phyloP scores from a whole-genome alignment of 2,797 vertebrate species.

The Agapornis canus region DNA sequence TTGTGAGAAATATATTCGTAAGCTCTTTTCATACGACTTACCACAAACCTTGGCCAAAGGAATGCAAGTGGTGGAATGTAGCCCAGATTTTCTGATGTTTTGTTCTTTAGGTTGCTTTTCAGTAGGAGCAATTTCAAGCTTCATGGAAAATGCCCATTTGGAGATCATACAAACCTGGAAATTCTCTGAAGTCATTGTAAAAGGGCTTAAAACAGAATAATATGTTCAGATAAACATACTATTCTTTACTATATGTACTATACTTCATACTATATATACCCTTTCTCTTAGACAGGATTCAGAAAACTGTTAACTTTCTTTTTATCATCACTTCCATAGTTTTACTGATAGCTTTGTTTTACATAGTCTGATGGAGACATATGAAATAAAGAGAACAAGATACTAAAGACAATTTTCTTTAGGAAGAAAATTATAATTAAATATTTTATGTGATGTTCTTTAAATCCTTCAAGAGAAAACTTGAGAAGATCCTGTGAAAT shows the following conservation, averaged over 20 bases:
- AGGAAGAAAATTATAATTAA: background rate
- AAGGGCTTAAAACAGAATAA: background rate
- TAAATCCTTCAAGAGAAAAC: background rate
- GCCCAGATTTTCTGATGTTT: background rate
- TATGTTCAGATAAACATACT: background rate
- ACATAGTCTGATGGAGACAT: background rate
- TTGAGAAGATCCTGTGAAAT: accelerated
- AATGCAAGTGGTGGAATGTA: background rate
- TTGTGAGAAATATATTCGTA: background rate
- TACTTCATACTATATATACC: background rate
- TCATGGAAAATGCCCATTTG: background rate
- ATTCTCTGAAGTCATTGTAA: background rate
- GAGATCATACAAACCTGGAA: background rate
- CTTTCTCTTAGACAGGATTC: background rate
- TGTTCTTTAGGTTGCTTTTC: background rate
- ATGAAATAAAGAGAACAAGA: background rate
- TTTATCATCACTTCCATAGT: background rate
- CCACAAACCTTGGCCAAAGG: background rate
- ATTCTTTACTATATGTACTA: background rate
- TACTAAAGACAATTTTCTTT: background rate
- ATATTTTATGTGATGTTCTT: background rate
- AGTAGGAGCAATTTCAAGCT: background rate
- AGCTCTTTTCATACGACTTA: background rate
- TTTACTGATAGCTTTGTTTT: background rate
- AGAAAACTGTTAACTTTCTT: background rate